Evolutionary conservation across 2,888 invertebrate genomes (phyloP), one percentile per base, ranked within the genome.

Genomic region (Volucella zonaria): DNA sequence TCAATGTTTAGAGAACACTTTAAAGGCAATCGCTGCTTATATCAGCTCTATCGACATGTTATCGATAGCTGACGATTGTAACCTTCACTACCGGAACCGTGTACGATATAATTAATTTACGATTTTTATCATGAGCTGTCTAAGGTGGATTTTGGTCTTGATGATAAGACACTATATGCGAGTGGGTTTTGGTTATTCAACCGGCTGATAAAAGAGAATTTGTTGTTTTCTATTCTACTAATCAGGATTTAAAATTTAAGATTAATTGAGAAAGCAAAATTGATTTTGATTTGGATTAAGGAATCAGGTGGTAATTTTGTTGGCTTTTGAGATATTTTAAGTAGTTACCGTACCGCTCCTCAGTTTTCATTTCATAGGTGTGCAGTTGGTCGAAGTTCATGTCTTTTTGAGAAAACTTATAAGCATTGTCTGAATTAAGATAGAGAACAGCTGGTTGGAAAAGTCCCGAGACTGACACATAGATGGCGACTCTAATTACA

Each of bases 231-330:
- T 15, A 51, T 15, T 15, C 14, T 51, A 12, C 2, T 15, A 51
- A 51, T 15, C 47, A 47, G 47, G 11, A 12, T 15, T 51, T n/a
- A 51, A 1, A 51, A 89, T 87, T 79, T 47, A 71, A 49, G 62
- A 62, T 31, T 31, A 31, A 31, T 31, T 31, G 31, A 6, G 31
- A 6, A 31, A 31, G 31, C 6, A 2, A 6, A 31, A 31, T 31
- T 31, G 31, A 31, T 31, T 31, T 31, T 31, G 6, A 6, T 31
- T 31, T 31, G 31, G 6, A 6, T 6, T 31, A 31, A 31, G 6
- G 6, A 31, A 31, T 31, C 31, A 31, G 6, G 4, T 31, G 31
- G 6, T 31, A 6, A 31, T 31, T 31, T 31, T 31, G 6, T 31
- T 4, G 6, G 31, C 6, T 31, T 31, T 31, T 6, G 6, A 31